Evolutionary conservation across 2,888 invertebrate species (phyloP), one percentile per base, ranked within the genome.

Genomic region (Allophyes oxyacanthae): DNA sequence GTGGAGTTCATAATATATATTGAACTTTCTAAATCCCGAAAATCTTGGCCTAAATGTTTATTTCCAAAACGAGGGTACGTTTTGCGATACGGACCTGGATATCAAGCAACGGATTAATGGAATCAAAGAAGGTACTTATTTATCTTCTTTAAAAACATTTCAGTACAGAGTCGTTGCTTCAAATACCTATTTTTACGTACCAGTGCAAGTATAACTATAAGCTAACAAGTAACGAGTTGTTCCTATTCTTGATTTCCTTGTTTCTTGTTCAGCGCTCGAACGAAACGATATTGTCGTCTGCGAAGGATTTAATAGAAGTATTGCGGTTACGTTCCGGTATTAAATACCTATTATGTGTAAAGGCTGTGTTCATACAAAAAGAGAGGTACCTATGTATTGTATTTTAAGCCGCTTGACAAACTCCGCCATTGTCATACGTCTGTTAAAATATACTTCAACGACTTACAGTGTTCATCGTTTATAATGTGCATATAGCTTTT

Each of bases 321-420:
- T 61, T 41, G 74, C 62, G 77, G 57, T 55, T 45, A 30, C 40
- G 57, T 60, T 70, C 52, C 34, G 36, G 53, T 64, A 73, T 60
- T 66, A 64, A 66, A 66, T 66, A 44, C 52, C 56, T 57, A 66
- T 77, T 70, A 64, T 53, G 58, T 53, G 56, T 59, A 65, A 71
- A 69, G 57, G 57, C 70, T 45, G 46, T 54, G 45, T 46, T 56
- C 44, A 60, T 44, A 38, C 48, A 9, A 13, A 33, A 26, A 41
- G 40, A 20, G 25, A n/a, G n/a, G n/a, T n/a, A n/a, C n/a, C n/a
- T 43, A 13, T 13, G 45, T 56, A 51, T 34, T 30, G 42, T 26
- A 28, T 40, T 66, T 60, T 53, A 57, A 34, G 25, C 40, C 34
- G 53, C 43, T 72, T 49, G 40, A 44, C 30, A 62, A 71, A 64